These are phyloP conservation scores for Pachyseris speciosa DNA, from an alignment of 64 coral and sea anemone genomes.

Conservation along the genomic window DNA sequence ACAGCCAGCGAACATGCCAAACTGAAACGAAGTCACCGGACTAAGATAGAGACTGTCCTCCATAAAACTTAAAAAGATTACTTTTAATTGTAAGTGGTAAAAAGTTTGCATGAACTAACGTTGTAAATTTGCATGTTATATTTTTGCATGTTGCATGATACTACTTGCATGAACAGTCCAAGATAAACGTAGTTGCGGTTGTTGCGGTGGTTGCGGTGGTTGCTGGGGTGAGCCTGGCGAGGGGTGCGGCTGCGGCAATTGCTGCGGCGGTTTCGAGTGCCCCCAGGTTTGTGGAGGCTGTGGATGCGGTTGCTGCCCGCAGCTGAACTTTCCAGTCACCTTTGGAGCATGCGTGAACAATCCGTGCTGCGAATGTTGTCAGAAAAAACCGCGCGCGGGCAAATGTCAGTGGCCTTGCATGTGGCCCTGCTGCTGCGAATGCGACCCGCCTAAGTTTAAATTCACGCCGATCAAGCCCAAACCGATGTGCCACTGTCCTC, in stretches of 20 bases:
- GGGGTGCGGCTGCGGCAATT: slow-evolving; percentile 71
- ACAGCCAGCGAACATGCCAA: no score
- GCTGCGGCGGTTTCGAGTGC: slow-evolving; percentile 78
- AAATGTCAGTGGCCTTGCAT: slow-evolving; percentile 81
- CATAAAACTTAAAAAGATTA: not conserved
- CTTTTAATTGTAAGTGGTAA: not conserved
- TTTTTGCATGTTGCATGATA: slow-evolving; percentile 59
- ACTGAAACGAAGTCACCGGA: no score
- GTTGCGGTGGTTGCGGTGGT: slow-evolving; percentile 67
- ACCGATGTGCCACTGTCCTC: slow-evolving; percentile 66
- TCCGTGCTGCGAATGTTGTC: slow-evolving; percentile 74
- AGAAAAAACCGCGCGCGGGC: slow-evolving; percentile 65
- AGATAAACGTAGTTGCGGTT: slow-evolving; percentile 51
- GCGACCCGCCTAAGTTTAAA: slow-evolving; percentile 75
- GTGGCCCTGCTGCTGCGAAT: slow-evolving; percentile 78
- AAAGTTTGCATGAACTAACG: slow-evolving; percentile 40
- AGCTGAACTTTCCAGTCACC: slow-evolving; percentile 66
- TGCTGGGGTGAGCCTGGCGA: slow-evolving; percentile 66
- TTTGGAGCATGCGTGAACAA: slow-evolving; percentile 81
- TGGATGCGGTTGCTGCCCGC: slow-evolving; percentile 67
- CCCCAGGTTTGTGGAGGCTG: slow-evolving; percentile 51
- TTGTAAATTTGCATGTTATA: slow-evolving; percentile 48
- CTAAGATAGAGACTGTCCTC: no score
- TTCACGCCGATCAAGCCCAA: slow-evolving; percentile 74
- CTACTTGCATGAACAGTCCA: slow-evolving; percentile 28